phyloP scores from a whole-genome alignment of 2,888 invertebrate species.

The Subacronicta megacephala region DNA sequence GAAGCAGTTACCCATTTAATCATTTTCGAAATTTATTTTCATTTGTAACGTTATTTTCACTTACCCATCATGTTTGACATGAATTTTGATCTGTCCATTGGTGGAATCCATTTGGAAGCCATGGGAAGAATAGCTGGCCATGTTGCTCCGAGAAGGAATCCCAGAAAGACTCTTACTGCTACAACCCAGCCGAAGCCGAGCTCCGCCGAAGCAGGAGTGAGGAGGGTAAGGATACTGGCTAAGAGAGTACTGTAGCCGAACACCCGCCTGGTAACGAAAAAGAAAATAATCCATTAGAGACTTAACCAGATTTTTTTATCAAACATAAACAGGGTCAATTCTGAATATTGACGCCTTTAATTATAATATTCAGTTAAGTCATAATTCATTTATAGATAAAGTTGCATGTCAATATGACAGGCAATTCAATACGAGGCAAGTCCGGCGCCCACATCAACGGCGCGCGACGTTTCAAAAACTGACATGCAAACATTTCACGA shows the following conservation, averaged over 20 bases:
- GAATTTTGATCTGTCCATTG: slow-evolving; percentile 97
- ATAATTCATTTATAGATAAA: slow-evolving; percentile 13
- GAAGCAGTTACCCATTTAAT: slow-evolving; percentile 10
- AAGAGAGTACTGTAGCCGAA: slow-evolving; percentile 96
- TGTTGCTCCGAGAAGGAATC: slow-evolving; percentile 95
- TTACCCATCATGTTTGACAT: slow-evolving; percentile 97
- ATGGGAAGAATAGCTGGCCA: slow-evolving; percentile 98
- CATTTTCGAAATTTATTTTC: slow-evolving; percentile 1
- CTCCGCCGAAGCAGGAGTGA: slow-evolving; percentile 94
- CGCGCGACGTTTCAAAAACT: slow-evolving; percentile 42
- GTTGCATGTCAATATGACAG: slow-evolving; percentile 24
- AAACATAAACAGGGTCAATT: slow-evolving; percentile 5
- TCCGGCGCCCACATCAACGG: slow-evolving; percentile 52
- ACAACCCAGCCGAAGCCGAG: slow-evolving; percentile 92
- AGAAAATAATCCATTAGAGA: slow-evolving; percentile 12
- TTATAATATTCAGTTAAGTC: slow-evolving; percentile 3
- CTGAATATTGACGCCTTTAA: slow-evolving; percentile 10
- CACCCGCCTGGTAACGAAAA: slow-evolving; percentile 88
- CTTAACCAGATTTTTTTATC: not conserved
- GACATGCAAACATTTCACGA: slow-evolving; percentile 63
- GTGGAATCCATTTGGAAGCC: slow-evolving; percentile 98
- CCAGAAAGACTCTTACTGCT: slow-evolving; percentile 92
- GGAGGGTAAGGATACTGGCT: slow-evolving; percentile 94
- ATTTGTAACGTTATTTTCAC: slow-evolving; percentile 50
- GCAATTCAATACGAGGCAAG: slow-evolving; percentile 51